These are phyloP conservation scores for Tromatobia lineatoria DNA, from an alignment of 2,888 invertebrate species.

Conservation along the genomic window DNA sequence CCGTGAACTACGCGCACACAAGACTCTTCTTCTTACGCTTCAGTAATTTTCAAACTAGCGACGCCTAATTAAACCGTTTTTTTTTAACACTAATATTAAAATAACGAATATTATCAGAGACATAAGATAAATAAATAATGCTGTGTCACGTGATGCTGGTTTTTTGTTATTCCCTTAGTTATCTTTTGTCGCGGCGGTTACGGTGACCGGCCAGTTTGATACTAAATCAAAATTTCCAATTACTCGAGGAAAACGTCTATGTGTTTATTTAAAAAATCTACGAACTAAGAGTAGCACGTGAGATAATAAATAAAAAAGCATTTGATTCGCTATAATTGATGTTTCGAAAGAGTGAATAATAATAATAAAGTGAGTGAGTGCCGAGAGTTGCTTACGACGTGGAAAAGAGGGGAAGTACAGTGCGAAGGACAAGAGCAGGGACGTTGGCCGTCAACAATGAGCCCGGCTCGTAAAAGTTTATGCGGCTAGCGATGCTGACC, in stretches of 20 bases:
- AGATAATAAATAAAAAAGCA: too few relatives aligned
- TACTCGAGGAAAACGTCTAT: too few relatives aligned
- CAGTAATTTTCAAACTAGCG: not conserved
- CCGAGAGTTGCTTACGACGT: not conserved
- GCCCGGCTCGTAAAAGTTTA: slow-evolving; percentile 52
- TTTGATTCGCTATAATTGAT: too few relatives aligned
- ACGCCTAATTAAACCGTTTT: not conserved
- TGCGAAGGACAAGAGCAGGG: slow-evolving; percentile 24
- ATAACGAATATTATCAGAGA: not conserved
- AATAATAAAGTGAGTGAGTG: slow-evolving; percentile 5
- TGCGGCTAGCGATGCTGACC: slow-evolving; percentile 60
- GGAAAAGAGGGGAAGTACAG: slow-evolving; percentile 12
- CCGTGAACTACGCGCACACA: too few relatives aligned
- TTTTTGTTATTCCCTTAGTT: slow-evolving; percentile 6
- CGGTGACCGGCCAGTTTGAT: slow-evolving; percentile 30
- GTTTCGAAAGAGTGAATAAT: too few relatives aligned
- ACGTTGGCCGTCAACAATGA: slow-evolving; percentile 38
- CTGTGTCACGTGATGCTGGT: not conserved
- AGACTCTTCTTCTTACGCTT: too few relatives aligned
- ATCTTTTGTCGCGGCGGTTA: slow-evolving; percentile 30
- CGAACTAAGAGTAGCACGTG: too few relatives aligned
- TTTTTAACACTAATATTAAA: not conserved
- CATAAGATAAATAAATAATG: not conserved
- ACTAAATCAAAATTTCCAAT: too few relatives aligned
- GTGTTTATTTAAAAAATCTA: too few relatives aligned